A percentile compares a stretch with the other conserved stretches of the same genome.
phyloP scores from a whole-genome alignment of 2,113 vertebrate species.

The Pedetes capensis region DNA sequence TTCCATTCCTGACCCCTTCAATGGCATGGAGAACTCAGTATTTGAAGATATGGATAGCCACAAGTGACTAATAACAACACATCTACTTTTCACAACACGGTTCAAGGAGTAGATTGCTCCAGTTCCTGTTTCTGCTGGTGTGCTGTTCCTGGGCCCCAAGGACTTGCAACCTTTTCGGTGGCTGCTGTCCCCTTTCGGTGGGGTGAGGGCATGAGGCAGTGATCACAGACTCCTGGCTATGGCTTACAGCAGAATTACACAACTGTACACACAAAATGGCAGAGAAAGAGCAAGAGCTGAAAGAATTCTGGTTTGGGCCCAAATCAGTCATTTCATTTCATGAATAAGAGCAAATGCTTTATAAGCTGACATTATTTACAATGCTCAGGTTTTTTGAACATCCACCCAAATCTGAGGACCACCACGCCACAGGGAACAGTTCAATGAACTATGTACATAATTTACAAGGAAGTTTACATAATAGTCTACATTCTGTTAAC shows the following conservation, averaged over 20 bases:
- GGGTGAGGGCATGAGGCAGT: constrained; percentile 41
- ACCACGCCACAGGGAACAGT: constrained; percentile 62
- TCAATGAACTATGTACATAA: constrained; percentile 78
- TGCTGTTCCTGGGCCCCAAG: not conserved
- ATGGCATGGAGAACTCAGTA: constrained; percentile 9
- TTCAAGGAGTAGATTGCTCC: constrained; percentile 5
- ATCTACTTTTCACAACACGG: not conserved
- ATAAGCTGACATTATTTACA: constrained; percentile 74
- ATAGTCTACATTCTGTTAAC: constrained; percentile 51
- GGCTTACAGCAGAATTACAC: constrained; percentile 58
- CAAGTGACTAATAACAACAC: not conserved
- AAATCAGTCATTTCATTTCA: constrained; percentile 60
- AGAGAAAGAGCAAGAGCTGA: constrained; percentile 61
- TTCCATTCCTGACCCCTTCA: constrained; percentile 51
- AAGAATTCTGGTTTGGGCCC: constrained; percentile 66
- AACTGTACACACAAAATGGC: constrained; percentile 41
- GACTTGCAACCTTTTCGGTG: not conserved
- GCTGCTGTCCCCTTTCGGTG: not conserved
- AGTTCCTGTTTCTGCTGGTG: constrained; percentile 51
- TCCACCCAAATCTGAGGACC: constrained; percentile 64
- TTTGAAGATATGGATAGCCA: not conserved
- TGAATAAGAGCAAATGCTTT: constrained; percentile 67
- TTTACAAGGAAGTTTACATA: constrained; percentile 77
- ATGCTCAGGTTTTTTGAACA: constrained; percentile 58
- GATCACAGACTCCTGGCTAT: constrained; percentile 59